Percentiles rank a stretch among this genome's conserved stretches.
These are phyloP conservation scores for Rotaria macrura DNA, from an alignment of 2,888 invertebrate genomes.

Conservation along the genomic window DNA sequence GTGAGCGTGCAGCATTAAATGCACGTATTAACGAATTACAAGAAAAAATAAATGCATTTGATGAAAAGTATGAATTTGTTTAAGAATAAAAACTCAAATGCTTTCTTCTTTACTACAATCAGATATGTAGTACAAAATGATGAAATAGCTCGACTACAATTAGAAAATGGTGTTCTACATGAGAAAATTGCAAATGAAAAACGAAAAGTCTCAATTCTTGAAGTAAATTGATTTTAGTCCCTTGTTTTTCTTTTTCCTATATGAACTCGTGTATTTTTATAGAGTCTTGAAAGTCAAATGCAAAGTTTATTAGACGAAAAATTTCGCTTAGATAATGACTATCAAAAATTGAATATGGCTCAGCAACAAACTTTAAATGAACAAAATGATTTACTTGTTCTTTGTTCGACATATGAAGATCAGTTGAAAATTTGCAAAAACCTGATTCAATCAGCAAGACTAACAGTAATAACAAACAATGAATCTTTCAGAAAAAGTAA, in stretches of 20 bases:
- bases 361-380: neutral
- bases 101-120: too few species aligned
- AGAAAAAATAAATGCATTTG: conserved; percentile 21
- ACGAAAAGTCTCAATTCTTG: neutral
- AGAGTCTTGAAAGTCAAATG: conserved; percentile 1
- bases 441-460: neutral
- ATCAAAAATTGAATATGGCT: neutral
- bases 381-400: conserved; percentile 18
- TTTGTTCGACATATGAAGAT: conserved; percentile 2
- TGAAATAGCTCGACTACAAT: conserved; percentile 25
- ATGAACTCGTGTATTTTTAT: neutral
- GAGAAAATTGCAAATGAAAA: conserved; percentile 18
- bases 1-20: neutral
- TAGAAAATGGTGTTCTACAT: conserved; percentile 26
- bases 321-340: neutral
- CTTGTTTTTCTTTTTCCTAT: neutral
- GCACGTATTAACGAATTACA: conserved; percentile 24
- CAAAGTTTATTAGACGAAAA: neutral
- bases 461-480: neutral
- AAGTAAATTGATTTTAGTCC: neutral
- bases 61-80: neutral
- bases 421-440: neutral
- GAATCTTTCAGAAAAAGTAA: too few species aligned
- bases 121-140: conserved; percentile 26
- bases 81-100: too few species aligned